A percentile compares a stretch with the other conserved stretches of the same genome.
Conservation (phyloP, 1,140 invertebrate species). For the Drosophila triauraria region DNA sequence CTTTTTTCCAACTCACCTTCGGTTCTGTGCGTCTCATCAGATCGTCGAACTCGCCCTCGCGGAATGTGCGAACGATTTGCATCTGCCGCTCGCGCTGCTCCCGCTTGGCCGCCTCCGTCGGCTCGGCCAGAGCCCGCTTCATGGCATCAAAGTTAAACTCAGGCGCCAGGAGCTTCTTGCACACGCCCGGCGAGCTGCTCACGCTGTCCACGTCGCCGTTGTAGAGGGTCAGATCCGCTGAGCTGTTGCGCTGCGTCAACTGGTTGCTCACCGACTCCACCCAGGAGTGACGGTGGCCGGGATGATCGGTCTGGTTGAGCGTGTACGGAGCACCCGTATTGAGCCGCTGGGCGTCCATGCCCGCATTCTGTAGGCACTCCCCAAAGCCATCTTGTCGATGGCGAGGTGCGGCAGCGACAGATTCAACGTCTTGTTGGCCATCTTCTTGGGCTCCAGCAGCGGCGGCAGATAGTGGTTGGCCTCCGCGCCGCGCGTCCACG, state of each 20-base stretch:
- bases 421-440: slow-evolving; percentile 74
- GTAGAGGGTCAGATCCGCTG: slow-evolving; percentile 85
- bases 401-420: slow-evolving; percentile 88
- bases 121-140: slow-evolving; percentile 93
- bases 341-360: slow-evolving; percentile 89
- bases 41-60: slow-evolving; percentile 94
- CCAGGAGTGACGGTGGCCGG: slow-evolving; percentile 90
- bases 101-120: slow-evolving; percentile 89
- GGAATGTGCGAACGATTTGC: slow-evolving; percentile 93
- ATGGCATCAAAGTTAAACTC: slow-evolving; percentile 95
- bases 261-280: slow-evolving; percentile 87
- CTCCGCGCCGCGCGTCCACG: slow-evolving; percentile 88
- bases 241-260: slow-evolving; percentile 79
- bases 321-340: slow-evolving; percentile 88
- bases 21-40: slow-evolving; percentile 93
- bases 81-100: slow-evolving; percentile 90
- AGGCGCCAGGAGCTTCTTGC: slow-evolving; percentile 85
- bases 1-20: slow-evolving; percentile 87
- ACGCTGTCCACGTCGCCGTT: slow-evolving; percentile 93
- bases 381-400: slow-evolving; percentile 90
- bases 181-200: slow-evolving; percentile 93
- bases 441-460: slow-evolving; percentile 86
- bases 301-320: slow-evolving; percentile 85
- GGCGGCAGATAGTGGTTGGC: slow-evolving; percentile 89
- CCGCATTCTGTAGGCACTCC: slow-evolving; percentile 89